A percentile compares a stretch with the other conserved stretches of the same genome.
phyloP scores from a whole-genome alignment of 2,888 invertebrate genomes.

The Liodrosophila aerea region DNA sequence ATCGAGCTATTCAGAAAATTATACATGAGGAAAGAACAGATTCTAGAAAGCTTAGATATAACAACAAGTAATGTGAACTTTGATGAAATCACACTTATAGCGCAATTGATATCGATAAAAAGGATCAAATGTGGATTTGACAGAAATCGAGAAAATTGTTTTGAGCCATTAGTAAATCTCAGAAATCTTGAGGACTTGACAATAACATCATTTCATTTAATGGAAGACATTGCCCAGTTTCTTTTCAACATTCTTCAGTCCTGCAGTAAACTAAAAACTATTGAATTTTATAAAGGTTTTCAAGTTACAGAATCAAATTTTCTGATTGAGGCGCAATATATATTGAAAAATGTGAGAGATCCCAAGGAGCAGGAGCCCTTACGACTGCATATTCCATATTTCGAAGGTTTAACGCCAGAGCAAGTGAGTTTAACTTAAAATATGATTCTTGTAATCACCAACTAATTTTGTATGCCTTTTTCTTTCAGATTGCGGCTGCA shows the following conservation, averaged over 20 bases:
- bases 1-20: background rate
- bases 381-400: too few species aligned
- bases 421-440: too few species aligned
- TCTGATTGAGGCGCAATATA: background rate
- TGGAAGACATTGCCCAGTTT: background rate
- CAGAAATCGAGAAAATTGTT: too few species aligned
- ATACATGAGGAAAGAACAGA: background rate
- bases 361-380: background rate
- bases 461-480: too few species aligned
- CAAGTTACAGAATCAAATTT: background rate
- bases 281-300: background rate
- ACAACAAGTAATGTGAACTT: background rate
- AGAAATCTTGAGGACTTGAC: background rate
- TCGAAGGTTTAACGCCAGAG: too few species aligned
- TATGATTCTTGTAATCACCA: too few species aligned
- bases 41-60: background rate
- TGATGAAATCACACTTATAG: background rate
- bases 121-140: background rate
- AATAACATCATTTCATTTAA: background rate
- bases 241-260: background rate
- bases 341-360: constrained; percentile 1
- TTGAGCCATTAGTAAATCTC: background rate
- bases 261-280: background rate
- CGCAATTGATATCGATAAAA: background rate
- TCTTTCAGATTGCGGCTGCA: too few species aligned